Evolutionary conservation across 64 coral and sea anemone species (phyloP), one percentile per base, ranked within the genome.

Genomic region (Pachyseris speciosa): DNA sequence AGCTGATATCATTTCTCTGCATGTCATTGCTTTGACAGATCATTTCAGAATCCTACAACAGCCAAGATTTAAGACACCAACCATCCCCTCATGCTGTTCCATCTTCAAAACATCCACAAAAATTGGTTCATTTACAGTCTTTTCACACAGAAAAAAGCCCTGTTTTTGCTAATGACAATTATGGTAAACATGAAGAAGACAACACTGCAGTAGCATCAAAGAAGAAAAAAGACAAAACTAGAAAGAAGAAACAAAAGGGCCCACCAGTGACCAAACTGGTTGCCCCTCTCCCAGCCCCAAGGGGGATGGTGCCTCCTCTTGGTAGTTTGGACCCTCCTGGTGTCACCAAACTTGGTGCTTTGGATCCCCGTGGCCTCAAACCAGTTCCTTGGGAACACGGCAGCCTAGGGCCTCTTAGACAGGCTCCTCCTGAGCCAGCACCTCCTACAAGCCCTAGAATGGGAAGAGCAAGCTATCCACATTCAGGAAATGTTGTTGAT

Each of bases 191-290:
- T 38, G 33, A 63, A 26, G 34, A 60, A 63, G 50, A 72, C 26
- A 65, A 87, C 5, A 43, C 53, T 29, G 72, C 75, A 11, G 34
- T 61, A 20, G 43, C 36, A 17, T 74, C 60, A 10, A 83, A 83
- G 27, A 85, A 93, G 29, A 75, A 89, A 67, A 97, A 93, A 20
- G 93, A 81, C 37, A 88, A 93, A 33, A 78, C 84, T 69, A 89
- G 94, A 43, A 97, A 97, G 76, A 97, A 93, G 70, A 97, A 86
- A 84, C 75, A 93, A 36, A 93, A 96, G 61, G 89, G 58, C 43
- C 37, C 59, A 37, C n/a, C 45, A n/a, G 2, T n/a, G 33, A 69
- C 7, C 76, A 72, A 75, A 34, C 4, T 88, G 63, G 3, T 32
- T 20, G 26, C 72, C n/a, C 78, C 86, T 67, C 45, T 37, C 22